phyloP scores from a whole-genome alignment of 2,888 invertebrate genomes.

The Uropetala carovei region DNA sequence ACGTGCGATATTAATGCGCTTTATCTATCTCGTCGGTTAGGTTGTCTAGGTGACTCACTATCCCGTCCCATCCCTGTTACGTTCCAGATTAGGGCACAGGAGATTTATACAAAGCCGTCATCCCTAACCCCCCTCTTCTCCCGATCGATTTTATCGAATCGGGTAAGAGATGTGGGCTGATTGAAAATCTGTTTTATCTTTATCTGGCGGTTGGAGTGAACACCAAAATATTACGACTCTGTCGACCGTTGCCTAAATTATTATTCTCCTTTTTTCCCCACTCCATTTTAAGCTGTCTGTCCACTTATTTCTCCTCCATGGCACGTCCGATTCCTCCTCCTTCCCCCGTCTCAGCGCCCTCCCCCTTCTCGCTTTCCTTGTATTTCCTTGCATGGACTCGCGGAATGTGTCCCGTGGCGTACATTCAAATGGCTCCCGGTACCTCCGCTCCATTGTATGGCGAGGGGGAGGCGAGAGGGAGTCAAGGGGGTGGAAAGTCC shows the following conservation, averaged over 20 bases:
- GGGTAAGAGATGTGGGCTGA: too few relatives aligned
- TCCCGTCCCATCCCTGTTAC: neutral
- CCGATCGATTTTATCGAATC: too few relatives aligned
- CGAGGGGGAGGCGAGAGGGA: neutral
- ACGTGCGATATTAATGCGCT: neutral
- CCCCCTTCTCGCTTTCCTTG: constrained; percentile 46
- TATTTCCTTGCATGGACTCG: constrained; percentile 48
- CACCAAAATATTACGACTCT: too few relatives aligned
- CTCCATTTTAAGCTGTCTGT: neutral
- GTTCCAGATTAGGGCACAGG: neutral
- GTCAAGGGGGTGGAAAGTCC: neutral
- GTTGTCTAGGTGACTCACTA: neutral
- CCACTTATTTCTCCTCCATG: neutral
- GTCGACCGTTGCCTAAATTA: too few relatives aligned
- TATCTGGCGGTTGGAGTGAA: too few relatives aligned
- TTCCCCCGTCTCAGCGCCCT: neutral
- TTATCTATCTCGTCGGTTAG: neutral
- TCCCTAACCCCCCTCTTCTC: too few relatives aligned
- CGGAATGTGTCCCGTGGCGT: neutral
- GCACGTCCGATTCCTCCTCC: neutral
- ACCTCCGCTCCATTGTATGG: neutral
- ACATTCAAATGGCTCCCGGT: constrained; percentile 41
- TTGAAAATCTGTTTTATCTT: too few relatives aligned
- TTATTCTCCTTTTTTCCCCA: too few relatives aligned
- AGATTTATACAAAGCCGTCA: too few relatives aligned